Conservation (phyloP, 2,113 vertebrate genomes). For the Acinonyx jubatus region DNA sequence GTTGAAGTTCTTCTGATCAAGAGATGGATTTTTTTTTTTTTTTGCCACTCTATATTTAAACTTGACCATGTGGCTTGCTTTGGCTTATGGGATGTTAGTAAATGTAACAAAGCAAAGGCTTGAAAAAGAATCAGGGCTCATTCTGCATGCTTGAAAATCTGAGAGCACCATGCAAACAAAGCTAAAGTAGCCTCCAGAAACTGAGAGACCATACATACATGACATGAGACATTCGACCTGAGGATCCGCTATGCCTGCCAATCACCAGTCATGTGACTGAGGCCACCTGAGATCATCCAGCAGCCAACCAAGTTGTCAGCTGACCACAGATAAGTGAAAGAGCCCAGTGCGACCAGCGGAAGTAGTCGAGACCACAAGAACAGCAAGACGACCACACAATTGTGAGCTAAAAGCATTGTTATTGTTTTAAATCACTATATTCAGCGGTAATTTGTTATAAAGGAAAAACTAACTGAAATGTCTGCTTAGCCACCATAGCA, state of each 20-base stretch:
- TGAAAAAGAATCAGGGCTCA: background rate
- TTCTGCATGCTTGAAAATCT: background rate
- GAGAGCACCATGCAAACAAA: background rate
- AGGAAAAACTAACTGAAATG: background rate
- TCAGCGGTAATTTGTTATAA: background rate
- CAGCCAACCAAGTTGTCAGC: background rate
- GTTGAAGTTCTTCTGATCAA: background rate
- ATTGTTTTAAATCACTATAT: background rate
- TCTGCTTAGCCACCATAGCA: background rate
- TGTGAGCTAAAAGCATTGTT: background rate
- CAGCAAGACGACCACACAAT: accelerated
- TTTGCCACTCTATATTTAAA: background rate
- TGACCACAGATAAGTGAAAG: background rate
- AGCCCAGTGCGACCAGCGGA: background rate
- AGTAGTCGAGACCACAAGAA: background rate
- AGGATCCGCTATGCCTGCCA: background rate
- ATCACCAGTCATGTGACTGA: background rate
- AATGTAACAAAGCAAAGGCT: background rate
- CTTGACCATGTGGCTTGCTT: background rate
- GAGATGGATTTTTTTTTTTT: background rate
- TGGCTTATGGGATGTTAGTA: background rate
- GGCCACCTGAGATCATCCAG: background rate
- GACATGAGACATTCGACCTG: no score
- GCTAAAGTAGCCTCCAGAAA: background rate
- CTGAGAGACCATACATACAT: background rate